Evolutionary conservation across 2,888 invertebrate species (phyloP), one percentile per base, ranked within the genome.

Genomic region (Xylota sylvarum): DNA sequence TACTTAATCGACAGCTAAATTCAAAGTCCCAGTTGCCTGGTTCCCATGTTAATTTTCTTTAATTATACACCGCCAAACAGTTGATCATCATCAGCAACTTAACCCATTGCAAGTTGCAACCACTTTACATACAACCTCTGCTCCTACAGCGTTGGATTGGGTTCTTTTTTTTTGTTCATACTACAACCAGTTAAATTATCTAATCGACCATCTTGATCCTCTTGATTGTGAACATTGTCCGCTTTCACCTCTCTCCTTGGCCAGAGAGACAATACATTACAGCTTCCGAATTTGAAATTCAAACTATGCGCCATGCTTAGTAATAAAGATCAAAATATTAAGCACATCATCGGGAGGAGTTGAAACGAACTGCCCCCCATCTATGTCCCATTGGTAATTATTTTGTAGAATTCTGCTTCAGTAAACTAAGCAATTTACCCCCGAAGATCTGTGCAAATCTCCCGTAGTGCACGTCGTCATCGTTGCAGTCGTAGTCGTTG

Each of bases 271-370:
- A 56, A 56, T 78, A 19, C 62, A 70, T 32, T 40, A 35, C 35
- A 69, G 82, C 86, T 86, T 69, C 86, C 78, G 86, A 86, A 86
- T 82, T 82, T 69, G 50, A 82, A 82, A 73, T 82, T 50, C 77
- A 77, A 73, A 37, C 76, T 70, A 60, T 81, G 69, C 58, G 64
- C 74, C 74, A 46, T 40, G 43, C 60, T 55, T 50, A 62, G 74
- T 76, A 80, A 76, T 81, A 85, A 85, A 81, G 85, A 81, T 85
- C 81, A 85, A 85, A 85, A 81, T 76, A 81, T 72, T 85, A 81
- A 81, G 85, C 80, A 52, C 85, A 81, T 40, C 65, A 46, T 32
- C 40, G 30, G 55, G 40, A 56, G 74, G 70, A 74, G 74, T 77
- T 77, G 70, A 72, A 70, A 76, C 56, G 65, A 65, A 64, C 64